Percentiles rank a stretch among this genome's conserved stretches.
Conservation (phyloP, 1,140 invertebrate species). For the Acromyrmex echinatior region DNA sequence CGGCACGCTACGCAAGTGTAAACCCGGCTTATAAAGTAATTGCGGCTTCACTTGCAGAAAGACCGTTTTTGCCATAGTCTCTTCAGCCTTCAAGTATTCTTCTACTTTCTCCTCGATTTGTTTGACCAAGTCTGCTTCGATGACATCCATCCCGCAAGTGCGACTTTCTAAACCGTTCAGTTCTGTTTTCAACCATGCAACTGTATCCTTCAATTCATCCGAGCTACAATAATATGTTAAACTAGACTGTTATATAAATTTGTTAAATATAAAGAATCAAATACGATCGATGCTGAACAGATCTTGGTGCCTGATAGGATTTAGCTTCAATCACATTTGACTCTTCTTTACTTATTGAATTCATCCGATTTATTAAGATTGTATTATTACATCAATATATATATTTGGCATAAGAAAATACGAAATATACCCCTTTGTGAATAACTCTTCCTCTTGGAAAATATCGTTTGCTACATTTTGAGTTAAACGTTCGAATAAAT, state of each 20-base stretch:
- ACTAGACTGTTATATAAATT: no score
- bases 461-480: constrained; percentile 87
- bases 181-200: constrained; percentile 91
- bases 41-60: constrained; percentile 93
- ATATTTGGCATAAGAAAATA: constrained; percentile 15
- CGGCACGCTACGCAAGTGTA: constrained; percentile 80
- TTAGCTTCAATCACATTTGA: no score
- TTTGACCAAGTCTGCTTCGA: constrained; percentile 91
- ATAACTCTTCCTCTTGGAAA: constrained; percentile 90
- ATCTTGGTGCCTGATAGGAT: no score
- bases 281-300: no score
- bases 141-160: constrained; percentile 89
- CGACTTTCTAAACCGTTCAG: constrained; percentile 88
- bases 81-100: constrained; percentile 77
- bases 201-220: constrained; percentile 88
- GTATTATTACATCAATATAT: background rate
- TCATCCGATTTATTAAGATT: background rate
- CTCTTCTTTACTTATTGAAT: no score
- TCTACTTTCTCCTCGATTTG: constrained; percentile 89
- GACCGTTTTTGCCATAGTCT: constrained; percentile 85
- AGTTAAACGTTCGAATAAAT: constrained; percentile 90
- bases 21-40: constrained; percentile 87
- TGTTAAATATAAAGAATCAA: no score
- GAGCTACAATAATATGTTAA: constrained; percentile 55
- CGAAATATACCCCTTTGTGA: constrained; percentile 86